Evolutionary conservation across 2,113 vertebrate genomes (phyloP).

Genomic region (Callospermophilus lateralis): DNA sequence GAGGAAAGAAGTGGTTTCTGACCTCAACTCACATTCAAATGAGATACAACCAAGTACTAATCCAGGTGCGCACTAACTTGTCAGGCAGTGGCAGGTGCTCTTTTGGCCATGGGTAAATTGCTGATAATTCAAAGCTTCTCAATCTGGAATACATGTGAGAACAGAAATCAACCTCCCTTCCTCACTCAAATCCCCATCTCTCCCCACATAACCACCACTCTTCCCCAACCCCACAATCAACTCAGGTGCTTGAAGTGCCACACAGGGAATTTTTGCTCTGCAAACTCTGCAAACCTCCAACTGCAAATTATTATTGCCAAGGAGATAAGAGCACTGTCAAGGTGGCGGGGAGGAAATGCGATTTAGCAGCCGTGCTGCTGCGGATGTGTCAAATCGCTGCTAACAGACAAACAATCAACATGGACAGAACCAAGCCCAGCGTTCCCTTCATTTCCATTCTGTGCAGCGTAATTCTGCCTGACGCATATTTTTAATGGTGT

Average conservation of each 20-base stretch:
- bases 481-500: no score
- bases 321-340: neutral
- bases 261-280: neutral
- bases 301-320: neutral
- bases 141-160: neutral
- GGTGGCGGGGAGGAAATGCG: neutral
- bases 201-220: accelerated
- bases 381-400: no score
- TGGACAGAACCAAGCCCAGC: no score
- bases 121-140: neutral
- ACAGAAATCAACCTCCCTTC: no score
- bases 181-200: no score
- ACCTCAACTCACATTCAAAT: neutral
- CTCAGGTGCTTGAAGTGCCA: accelerated
- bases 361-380: no score
- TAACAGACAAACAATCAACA: no score
- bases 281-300: neutral
- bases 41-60: neutral
- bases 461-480: no score
- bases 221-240: neutral
- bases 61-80: no score
- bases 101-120: neutral
- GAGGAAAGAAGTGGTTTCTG: neutral
- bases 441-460: no score
- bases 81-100: accelerated